phyloP scores from a whole-genome alignment of 2,888 invertebrate species.

The Himalopsyche tibetana region DNA sequence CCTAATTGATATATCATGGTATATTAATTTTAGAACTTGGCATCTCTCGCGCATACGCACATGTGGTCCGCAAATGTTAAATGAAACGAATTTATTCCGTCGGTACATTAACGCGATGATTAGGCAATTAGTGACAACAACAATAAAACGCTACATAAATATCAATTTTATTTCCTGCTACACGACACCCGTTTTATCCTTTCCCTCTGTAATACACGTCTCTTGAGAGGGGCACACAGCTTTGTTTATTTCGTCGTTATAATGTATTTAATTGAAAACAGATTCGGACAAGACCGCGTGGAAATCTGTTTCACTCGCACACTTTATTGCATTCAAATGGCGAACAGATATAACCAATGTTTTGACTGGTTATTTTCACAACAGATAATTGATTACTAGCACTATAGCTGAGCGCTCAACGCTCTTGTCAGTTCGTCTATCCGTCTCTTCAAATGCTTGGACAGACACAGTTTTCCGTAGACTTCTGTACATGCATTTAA shows the following conservation, averaged over 20 bases:
- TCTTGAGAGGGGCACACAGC: neutral
- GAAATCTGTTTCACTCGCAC: neutral
- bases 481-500: too few relatives aligned
- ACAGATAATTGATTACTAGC: too few relatives aligned
- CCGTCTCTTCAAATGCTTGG: too few relatives aligned
- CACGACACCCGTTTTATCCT: neutral
- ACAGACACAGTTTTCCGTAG: too few relatives aligned
- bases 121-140: slow-evolving; percentile 26
- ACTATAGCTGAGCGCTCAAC: too few relatives aligned
- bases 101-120: slow-evolving; percentile 5
- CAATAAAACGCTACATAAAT: slow-evolving; percentile 12
- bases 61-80: slow-evolving; percentile 17
- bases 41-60: slow-evolving; percentile 11
- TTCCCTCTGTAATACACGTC: neutral
- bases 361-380: too few relatives aligned
- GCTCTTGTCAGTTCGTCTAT: too few relatives aligned
- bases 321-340: too few relatives aligned
- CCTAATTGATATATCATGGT: slow-evolving; percentile 11
- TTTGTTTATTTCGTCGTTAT: neutral
- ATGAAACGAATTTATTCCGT: neutral
- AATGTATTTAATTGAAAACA: slow-evolving; percentile 9
- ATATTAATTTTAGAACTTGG: slow-evolving; percentile 17
- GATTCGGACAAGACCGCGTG: neutral
- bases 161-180: slow-evolving; percentile 19
- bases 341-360: too few relatives aligned